A percentile compares a stretch with the other conserved stretches of the same genome.
phyloP scores from a whole-genome alignment of 2,888 invertebrate species.

The Malthinus flaveolus region DNA sequence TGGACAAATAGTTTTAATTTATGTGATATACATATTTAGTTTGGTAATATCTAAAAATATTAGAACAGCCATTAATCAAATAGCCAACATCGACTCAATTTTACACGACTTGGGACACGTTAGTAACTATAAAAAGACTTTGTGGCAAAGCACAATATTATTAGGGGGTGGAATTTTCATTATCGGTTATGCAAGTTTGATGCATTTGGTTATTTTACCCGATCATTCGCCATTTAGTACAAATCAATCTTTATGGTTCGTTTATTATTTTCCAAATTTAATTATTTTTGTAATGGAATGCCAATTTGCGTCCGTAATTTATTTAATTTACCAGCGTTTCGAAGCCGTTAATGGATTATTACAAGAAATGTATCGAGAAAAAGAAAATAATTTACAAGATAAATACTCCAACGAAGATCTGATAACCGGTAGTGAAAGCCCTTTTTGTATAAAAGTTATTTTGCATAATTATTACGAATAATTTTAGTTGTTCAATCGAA shows the following conservation, averaged over 20 bases:
- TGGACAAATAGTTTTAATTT: slow-evolving; percentile 25
- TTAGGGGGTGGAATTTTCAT: slow-evolving; percentile 11
- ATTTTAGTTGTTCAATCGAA: neutral
- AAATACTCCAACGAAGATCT: neutral
- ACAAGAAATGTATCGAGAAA: slow-evolving; percentile 10
- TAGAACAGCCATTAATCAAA: slow-evolving; percentile 11
- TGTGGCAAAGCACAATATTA: slow-evolving; percentile 17
- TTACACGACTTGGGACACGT: slow-evolving; percentile 14
- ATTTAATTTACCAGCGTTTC: slow-evolving; percentile 20
- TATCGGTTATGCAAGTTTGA: slow-evolving; percentile 10
- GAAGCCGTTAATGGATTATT: slow-evolving; percentile 14
- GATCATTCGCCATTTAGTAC: slow-evolving; percentile 4
- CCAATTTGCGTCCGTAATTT: slow-evolving; percentile 21
- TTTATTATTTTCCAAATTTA: slow-evolving; percentile 22
- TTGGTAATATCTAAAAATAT: slow-evolving; percentile 12
- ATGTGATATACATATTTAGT: slow-evolving; percentile 17
- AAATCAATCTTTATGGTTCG: slow-evolving; percentile 15
- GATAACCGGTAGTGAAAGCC: neutral
- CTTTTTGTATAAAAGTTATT: too few relatives aligned
- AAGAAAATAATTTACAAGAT: neutral
- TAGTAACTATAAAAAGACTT: slow-evolving; percentile 12
- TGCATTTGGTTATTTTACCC: slow-evolving; percentile 9
- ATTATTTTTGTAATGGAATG: slow-evolving; percentile 21
- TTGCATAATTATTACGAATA: too few relatives aligned
- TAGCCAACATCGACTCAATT: slow-evolving; percentile 17